Evolutionary conservation across 2,888 invertebrate genomes (phyloP), one percentile per base, ranked within the genome.

Genomic region (Drosophila maculinotata): DNA sequence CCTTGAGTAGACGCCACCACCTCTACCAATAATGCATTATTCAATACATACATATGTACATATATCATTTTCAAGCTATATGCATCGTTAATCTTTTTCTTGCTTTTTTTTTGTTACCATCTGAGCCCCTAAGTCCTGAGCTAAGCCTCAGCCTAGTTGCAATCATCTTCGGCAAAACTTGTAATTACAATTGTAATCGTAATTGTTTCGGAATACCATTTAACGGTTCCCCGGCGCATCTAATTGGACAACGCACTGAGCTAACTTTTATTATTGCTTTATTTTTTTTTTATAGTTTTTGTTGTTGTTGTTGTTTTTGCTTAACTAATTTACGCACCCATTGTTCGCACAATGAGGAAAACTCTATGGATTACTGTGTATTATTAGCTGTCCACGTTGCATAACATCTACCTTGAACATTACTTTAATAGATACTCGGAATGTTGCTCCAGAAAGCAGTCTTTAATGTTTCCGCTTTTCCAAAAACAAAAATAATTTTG

Each of bases 1-100:
- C 39, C 49, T 53, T 15, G 36, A 38, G 28, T 31, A 49, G 14
- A 8, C 44, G 10, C n/a, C 41, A 58, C 14, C 44, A 12, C 42
- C 59, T 28, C 17, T 7, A 17, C 35, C 20, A 23, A 14, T 54
- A 69, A 83, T 86, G 80, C 81, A 86, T 80, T 80, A 80, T 80
- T 80, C 78, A 86, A 80, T 80, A 66, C 28, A 25, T 45, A 41
- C 62, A 63, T 80, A 74, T 83, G 77, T 80, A 66, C 28, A 25
- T 45, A 41, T 64, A 63, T 53, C 51, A 63, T 65, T 48, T 65
- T 64, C 57, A 71, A 53, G 56, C 68, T 68, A 44, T 68, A 68
- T 68, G 80, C 82, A 82, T 69, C 71, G 82, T 52, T 84, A 81
- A 57, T 36, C 65, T 66, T 51, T 69, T 41, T 56, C 30, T 35